Evolutionary conservation across 2,888 invertebrate genomes (phyloP).

Genomic region (Heliconius ismenius): DNA sequence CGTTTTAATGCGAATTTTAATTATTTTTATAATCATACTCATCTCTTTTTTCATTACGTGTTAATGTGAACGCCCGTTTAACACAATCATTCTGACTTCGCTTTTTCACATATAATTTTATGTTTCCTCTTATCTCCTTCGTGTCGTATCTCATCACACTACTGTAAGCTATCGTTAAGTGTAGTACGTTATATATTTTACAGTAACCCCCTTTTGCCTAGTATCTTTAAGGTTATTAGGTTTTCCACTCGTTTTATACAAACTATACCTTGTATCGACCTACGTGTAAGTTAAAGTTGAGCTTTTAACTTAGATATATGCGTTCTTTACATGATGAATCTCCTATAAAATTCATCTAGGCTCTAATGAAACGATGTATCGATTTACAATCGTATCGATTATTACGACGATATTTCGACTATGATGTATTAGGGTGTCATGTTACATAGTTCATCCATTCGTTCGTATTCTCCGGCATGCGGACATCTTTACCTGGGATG

Average conservation of each 20-base stretch:
- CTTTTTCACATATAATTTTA: constrained; percentile 35
- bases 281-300: constrained; percentile 80
- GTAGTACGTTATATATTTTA: constrained; percentile 76
- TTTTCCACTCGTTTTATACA: constrained; percentile 82
- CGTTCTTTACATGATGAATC: constrained; percentile 32
- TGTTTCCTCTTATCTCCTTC: constrained; percentile 20
- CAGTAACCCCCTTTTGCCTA: constrained; percentile 73
- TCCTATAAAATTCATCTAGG: constrained; percentile 16
- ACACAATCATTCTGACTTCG: constrained; percentile 29
- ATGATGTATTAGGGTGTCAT: constrained; percentile 19
- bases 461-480: constrained; percentile 41
- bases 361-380: constrained; percentile 26
- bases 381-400: constrained; percentile 32
- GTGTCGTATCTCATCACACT: constrained; percentile 60
- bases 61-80: constrained; percentile 24
- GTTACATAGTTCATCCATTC: constrained; percentile 9
- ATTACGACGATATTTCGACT: constrained; percentile 20
- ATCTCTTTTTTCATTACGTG: constrained; percentile 22
- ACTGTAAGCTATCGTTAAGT: constrained; percentile 80
- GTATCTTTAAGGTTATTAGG: constrained; percentile 76
- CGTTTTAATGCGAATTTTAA: not conserved
- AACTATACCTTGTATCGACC: constrained; percentile 73
- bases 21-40: not conserved
- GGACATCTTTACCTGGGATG: constrained; percentile 23
- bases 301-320: constrained; percentile 72